A percentile compares a stretch with the other conserved stretches of the same genome.
These are phyloP conservation scores for Macaca fascicularis DNA, from an alignment of 2,113 vertebrate species.

Conservation along the genomic window DNA sequence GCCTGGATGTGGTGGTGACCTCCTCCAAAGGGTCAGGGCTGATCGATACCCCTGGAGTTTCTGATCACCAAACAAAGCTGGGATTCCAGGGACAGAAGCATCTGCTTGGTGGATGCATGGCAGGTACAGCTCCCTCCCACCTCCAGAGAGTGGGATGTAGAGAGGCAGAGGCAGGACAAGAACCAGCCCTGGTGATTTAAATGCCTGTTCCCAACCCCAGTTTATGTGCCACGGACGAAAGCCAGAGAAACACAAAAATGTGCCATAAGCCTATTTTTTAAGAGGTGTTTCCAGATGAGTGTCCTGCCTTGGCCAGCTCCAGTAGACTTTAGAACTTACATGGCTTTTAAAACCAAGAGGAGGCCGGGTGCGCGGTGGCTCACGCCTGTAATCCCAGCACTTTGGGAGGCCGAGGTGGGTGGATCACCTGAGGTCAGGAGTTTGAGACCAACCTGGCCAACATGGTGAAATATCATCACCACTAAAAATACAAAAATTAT, in stretches of 20 bases:
- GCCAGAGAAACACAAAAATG: not conserved
- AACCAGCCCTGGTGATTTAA: not conserved
- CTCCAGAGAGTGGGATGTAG: not conserved
- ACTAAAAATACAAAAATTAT: too few species aligned
- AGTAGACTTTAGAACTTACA: not conserved
- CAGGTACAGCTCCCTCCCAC: not conserved
- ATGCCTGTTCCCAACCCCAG: not conserved
- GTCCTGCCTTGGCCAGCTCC: not conserved
- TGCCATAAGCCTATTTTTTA: not conserved
- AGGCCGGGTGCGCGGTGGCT: not conserved
- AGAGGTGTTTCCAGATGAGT: not conserved
- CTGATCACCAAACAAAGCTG: not conserved
- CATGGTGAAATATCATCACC: too few species aligned
- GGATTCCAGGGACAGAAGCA: not conserved
- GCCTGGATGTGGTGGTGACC: not conserved
- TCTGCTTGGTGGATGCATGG: fast-evolving
- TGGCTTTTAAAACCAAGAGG: not conserved
- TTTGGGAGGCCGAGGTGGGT: too few species aligned
- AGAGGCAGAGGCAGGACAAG: not conserved
- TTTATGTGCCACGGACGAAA: not conserved
- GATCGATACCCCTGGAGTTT: not conserved
- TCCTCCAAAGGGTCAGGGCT: not conserved
- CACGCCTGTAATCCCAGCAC: too few species aligned
- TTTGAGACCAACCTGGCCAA: too few species aligned
- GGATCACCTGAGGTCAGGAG: too few species aligned